Evolutionary conservation across 2,113 vertebrate genomes (phyloP), one percentile per base, ranked within the genome.

Genomic region (Eptesicus fuscus): DNA sequence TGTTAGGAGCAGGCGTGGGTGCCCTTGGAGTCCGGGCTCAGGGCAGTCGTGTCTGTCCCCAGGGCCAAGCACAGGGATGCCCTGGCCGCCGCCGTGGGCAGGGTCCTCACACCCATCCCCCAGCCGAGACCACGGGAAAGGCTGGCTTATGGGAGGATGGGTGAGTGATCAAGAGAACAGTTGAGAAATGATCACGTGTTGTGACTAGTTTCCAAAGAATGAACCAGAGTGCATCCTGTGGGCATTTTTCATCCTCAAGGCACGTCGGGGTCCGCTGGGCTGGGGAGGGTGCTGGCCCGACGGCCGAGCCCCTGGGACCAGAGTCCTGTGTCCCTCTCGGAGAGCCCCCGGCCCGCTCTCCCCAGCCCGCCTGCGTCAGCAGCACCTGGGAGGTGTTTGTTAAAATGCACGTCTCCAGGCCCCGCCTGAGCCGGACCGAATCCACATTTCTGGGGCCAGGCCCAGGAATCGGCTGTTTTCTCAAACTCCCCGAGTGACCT

Each of bases 201-300:
- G 3, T 53, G 25, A 91, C 73, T 30, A 0, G 88, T 88, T 84
- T 74, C 78, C 44, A 61, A 80, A 87, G 92, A 91, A 44, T 40
- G 37, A 63, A 20, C 44, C 8, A 63, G 83, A 56, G 8, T 16
- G 0, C 22, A 1, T n/a, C 28, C 20, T 0, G 2, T 12, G 63
- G 63, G 69, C 5, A 23, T 5, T 59, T 47, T 23, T 40, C 4
- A 23, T 83, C 11, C 40, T 53, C 7, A 18, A 65, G 53, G 40
- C 2, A 2, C 1, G 3, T 17, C 35, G 28, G 61, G 49, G 30
- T 61, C 35, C 14, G 18, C 35, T 2, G 8, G 42, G 37, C 42
- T 10, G 53, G 53, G n/a, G n/a, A 67, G 13, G 4, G 37, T 17
- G 42, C 73, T 71, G 53, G 23, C 4, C 49, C 9, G 20, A 56